Base-by-base conservation (phyloP, 2,797 vertebrate species). In the Falco columbarius region DNA sequence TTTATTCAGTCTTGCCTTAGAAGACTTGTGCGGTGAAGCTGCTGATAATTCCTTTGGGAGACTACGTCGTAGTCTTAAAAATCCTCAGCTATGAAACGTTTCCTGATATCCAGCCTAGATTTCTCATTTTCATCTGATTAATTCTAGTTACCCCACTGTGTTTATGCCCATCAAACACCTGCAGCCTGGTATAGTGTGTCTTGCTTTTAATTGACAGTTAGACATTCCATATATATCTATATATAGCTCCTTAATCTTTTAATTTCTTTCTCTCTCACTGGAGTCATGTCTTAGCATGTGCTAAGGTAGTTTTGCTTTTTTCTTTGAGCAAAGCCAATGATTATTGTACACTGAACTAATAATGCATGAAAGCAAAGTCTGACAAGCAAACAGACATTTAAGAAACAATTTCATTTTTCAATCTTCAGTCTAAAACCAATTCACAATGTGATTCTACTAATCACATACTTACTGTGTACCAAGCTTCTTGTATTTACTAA, bases 401-500 rank as follows among this genome's bases (percentile, higher is more conserved):
- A 75, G 47, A 93, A 89, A 89, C 11, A 87, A 92, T 76, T 74
- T 71, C 2, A 62, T 74, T 86, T 87, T 54, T 95, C 75, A 49
- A 3, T 71, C 67, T 82, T 93, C 68, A 81, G 56, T 72, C 56
- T 89, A 67, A 95, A 89, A 7, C 7, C 36, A 86, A n/a, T n/a
- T n/a, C n/a, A n/a, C n/a, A n/a, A n/a, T n/a, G n/a, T n/a, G n/a
- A 95, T 38, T 93, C 47, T 58, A 73, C 29, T 92, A 76, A 93
- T 88, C 62, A 81, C 27, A 46, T 34, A 36, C 99, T 99, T 98
- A 99, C 99, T 99, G 99, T 98, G 99, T 98, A 86, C 99, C 99
- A 94, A 99, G 98, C 91, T 98, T 99, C 98, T 99, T 99, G 96
- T 98, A 98, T 97, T 99, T 99, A 96, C 99, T 99, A 97, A 99